Evolutionary conservation across 1,140 invertebrate species (phyloP), one percentile per base, ranked within the genome.

Genomic region (Drosophila jambulina): DNA sequence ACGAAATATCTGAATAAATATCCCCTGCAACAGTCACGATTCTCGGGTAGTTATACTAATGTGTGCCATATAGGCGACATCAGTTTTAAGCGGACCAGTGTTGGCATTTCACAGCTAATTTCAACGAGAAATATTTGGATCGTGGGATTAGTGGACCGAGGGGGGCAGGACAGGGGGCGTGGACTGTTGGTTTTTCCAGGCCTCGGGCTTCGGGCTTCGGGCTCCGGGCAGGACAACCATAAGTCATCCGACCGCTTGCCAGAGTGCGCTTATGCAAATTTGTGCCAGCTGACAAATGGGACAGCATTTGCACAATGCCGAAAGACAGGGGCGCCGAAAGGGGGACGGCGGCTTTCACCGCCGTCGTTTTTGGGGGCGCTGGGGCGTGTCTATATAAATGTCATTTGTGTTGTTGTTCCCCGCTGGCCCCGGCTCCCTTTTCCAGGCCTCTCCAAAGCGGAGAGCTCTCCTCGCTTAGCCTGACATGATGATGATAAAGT

Each of bases 231-330:
- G 69, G 69, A 87, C 77, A 65, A 80, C 84, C 84, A 87, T 87
- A 87, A 87, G 84, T 87, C 84, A 87, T 87, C 84, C 84, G 77
- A 87, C 80, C 77, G 84, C 76, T 87, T 83, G 79, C 60, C 79
- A 75, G 75, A 74, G 75, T 81, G 84, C 84, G 84, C 84, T 87
- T 87, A 87, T 87, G 84, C 84, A 87, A 87, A 87, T 87, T 87
- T 87, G 84, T 87, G 84, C 69, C 84, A 87, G 77, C 84, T 87
- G 84, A 87, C 84, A 87, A 87, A 87, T 87, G 84, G 84, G 84
- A 82, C 84, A 88, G 84, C 80, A 87, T 87, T 87, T 87, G 84
- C 84, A 87, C 84, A 87, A 87, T 88, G 78, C 80, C 76, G 46
- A 72, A 62, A 68, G 46, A 27, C 19, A 42, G 23, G 27, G 57